A percentile compares a stretch with the other conserved stretches of the same genome.
Conservation (phyloP, 2,888 invertebrate genomes). For the Drosophila phalerata region DNA sequence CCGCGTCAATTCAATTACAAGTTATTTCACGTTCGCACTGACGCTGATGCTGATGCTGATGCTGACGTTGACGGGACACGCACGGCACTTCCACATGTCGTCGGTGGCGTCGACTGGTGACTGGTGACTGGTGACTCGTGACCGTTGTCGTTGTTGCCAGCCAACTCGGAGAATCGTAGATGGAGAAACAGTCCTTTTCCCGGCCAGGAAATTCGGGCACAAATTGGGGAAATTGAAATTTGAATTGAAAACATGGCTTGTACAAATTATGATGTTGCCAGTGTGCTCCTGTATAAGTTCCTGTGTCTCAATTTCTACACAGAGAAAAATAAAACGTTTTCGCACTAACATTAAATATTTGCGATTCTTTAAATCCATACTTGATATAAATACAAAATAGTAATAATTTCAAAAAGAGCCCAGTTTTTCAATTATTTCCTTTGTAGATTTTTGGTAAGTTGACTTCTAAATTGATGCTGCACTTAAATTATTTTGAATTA, state of each 20-base stretch:
- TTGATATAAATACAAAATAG: too few relatives aligned
- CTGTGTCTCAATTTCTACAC: not conserved
- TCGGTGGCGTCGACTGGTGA: not conserved
- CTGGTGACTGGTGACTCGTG: not conserved
- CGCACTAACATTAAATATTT: not conserved
- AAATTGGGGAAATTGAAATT: conserved; percentile 78
- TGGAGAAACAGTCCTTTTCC: conserved; percentile 11
- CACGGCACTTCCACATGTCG: conserved; percentile 53
- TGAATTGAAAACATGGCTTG: conserved; percentile 71
- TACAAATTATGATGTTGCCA: conserved; percentile 47
- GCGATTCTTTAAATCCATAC: too few relatives aligned
- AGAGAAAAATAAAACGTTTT: not conserved
- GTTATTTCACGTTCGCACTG: conserved; percentile 58
- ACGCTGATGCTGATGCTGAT: conserved; percentile 15
- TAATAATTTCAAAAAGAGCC: too few relatives aligned
- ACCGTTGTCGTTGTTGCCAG: conserved; percentile 5
- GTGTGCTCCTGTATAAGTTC: conserved; percentile 16
- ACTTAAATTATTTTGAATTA: too few relatives aligned
- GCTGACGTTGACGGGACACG: conserved; percentile 52
- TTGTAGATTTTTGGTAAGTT: too few relatives aligned
- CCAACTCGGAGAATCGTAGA: not conserved
- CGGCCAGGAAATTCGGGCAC: conserved; percentile 66
- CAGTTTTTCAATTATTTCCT: too few relatives aligned
- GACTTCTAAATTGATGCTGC: too few relatives aligned
- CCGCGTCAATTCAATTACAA: conserved; percentile 75